These are phyloP conservation scores for Platichthys stellatus DNA, from an alignment of 2,113 vertebrate genomes.

Conservation along the genomic window DNA sequence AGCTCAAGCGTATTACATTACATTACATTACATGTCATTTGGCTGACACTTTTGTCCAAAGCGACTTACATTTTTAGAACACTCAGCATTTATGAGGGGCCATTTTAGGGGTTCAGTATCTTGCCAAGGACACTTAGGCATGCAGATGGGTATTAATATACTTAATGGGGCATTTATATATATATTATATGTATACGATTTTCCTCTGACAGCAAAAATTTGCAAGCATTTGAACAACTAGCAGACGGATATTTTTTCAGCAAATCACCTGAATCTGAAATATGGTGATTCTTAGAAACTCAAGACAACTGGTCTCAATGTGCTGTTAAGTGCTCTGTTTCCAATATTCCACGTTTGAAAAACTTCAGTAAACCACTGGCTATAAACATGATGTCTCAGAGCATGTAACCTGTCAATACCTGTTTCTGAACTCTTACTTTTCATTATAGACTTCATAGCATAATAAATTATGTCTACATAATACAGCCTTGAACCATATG, in stretches of 20 bases:
- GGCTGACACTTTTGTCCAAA: too few relatives aligned
- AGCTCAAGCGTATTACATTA: background rate
- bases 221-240: background rate
- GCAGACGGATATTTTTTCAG: background rate
- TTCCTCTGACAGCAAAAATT: background rate
- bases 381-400: slow-evolving; percentile 34
- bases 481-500: too few relatives aligned
- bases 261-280: background rate
- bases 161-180: background rate
- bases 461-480: too few relatives aligned
- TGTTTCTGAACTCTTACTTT: background rate
- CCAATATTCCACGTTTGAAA: background rate
- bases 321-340: background rate
- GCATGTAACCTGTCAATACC: slow-evolving; percentile 14
- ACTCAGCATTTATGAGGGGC: too few relatives aligned
- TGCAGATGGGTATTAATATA: background rate
- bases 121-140: too few relatives aligned
- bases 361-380: background rate
- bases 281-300: too few relatives aligned
- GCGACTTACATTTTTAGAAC: too few relatives aligned
- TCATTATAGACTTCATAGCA: too few relatives aligned
- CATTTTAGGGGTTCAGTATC: too few relatives aligned
- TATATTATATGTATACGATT: background rate
- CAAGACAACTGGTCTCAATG: too few relatives aligned
- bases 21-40: too few relatives aligned